Conservation (phyloP, 1,140 invertebrate species). For the Homarus americanus region DNA sequence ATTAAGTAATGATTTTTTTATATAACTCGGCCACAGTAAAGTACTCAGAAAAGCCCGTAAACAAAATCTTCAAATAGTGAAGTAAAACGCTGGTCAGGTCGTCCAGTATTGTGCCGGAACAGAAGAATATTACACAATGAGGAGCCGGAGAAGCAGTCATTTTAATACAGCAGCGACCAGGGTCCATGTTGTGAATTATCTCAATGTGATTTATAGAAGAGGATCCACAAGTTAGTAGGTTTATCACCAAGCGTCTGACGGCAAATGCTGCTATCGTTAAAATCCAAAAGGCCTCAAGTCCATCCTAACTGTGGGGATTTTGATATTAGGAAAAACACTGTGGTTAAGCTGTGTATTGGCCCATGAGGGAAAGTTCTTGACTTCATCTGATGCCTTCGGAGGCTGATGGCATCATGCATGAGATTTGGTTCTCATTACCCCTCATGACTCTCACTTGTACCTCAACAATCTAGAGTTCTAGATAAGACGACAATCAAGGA, state of each 20-base stretch:
- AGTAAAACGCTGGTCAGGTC: too few relatives aligned
- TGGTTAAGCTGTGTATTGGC: neutral
- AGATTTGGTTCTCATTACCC: neutral
- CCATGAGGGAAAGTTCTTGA: neutral
- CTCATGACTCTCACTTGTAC: neutral
- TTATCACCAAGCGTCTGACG: neutral
- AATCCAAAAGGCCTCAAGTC: too few relatives aligned
- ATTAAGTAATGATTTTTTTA: too few relatives aligned
- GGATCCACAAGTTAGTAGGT: neutral
- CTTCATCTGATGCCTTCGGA: neutral
- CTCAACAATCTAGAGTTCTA: neutral
- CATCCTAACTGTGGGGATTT: neutral
- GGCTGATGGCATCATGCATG: neutral
- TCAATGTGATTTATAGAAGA: neutral
- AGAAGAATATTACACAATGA: too few relatives aligned
- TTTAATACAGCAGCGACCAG: too few relatives aligned
- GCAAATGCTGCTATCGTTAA: neutral
- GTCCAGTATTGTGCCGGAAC: too few relatives aligned
- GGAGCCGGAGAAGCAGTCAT: too few relatives aligned
- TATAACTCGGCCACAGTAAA: too few relatives aligned
- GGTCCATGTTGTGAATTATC: neutral
- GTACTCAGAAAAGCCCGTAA: too few relatives aligned
- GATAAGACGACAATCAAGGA: neutral
- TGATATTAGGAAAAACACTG: neutral
- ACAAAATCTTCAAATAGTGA: too few relatives aligned